phyloP scores from a whole-genome alignment of 2,888 invertebrate species.

The Leptopilina myrica region DNA sequence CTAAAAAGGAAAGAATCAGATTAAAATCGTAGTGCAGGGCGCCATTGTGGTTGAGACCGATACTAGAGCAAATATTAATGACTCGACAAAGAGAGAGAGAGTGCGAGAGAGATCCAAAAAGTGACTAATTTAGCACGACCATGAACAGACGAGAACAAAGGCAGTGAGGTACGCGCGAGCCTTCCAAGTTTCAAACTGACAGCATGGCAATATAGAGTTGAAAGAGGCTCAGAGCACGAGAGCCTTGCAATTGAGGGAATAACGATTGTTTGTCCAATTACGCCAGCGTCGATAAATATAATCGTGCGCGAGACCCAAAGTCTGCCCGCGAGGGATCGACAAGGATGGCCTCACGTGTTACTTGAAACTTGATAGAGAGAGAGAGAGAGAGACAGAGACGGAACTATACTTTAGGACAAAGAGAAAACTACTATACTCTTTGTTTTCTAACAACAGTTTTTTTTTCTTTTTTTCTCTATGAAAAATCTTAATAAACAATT shows the following conservation, averaged over 20 bases:
- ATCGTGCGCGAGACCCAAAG: constrained; percentile 35
- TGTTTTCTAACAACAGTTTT: constrained; percentile 6
- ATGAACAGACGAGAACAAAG: constrained; percentile 27
- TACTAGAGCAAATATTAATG: neutral
- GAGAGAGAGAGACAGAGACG: constrained; percentile 46
- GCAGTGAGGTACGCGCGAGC: neutral
- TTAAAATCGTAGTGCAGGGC: no score
- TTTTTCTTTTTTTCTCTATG: no score
- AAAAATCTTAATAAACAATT: no score
- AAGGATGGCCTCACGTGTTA: constrained; percentile 7
- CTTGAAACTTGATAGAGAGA: constrained; percentile 38
- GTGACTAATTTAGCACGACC: constrained; percentile 24
- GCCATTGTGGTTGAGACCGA: no score
- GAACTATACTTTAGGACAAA: neutral
- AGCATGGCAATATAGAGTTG: constrained; percentile 3
- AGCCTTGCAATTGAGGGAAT: constrained; percentile 35
- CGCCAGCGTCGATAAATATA: constrained; percentile 44
- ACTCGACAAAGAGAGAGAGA: neutral
- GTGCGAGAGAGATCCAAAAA: neutral
- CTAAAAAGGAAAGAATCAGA: no score
- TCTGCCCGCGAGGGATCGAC: constrained; percentile 37
- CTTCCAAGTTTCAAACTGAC: constrained; percentile 28
- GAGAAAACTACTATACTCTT: neutral
- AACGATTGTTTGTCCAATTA: constrained; percentile 52
- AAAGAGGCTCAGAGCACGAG: constrained; percentile 31